A percentile compares a stretch with the other conserved stretches of the same genome.
Conservation (phyloP, 1,140 invertebrate genomes). For the Saxidomus purpurata region DNA sequence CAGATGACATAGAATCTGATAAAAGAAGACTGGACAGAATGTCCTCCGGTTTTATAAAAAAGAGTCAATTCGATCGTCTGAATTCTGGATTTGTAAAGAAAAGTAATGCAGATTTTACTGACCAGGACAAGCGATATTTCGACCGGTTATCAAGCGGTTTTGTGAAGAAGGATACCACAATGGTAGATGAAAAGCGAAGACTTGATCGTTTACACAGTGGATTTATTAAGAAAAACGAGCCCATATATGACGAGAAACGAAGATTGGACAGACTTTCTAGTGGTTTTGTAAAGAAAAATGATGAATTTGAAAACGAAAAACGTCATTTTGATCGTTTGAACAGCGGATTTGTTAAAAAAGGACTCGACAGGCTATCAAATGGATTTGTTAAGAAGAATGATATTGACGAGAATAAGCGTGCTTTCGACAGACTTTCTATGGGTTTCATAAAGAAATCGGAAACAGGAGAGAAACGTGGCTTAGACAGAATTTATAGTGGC, state of each 20-base stretch:
- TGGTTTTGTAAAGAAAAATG: constrained; percentile 50
- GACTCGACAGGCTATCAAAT: neutral
- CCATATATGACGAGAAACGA: neutral
- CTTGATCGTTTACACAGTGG: constrained; percentile 17
- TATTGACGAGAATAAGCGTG: constrained; percentile 16
- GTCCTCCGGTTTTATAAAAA: constrained; percentile 7
- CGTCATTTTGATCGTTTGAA: constrained; percentile 7
- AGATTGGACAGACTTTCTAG: constrained; percentile 10
- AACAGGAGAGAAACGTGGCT: neutral
- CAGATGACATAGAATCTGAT: neutral
- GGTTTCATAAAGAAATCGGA: constrained; percentile 49
- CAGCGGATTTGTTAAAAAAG: constrained; percentile 48
- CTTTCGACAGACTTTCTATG: constrained; percentile 18
- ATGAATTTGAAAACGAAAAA: neutral
- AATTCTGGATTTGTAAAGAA: constrained; percentile 7
- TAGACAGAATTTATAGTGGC: constrained; percentile 12
- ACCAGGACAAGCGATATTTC: neutral
- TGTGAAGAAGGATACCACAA: neutral
- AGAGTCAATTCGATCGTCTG: neutral
- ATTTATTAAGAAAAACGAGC: constrained; percentile 46
- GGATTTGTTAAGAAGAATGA: constrained; percentile 61
- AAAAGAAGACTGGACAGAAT: constrained; percentile 37
- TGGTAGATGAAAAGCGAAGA: constrained; percentile 14
- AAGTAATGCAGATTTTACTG: neutral
- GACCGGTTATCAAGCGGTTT: neutral